Evolutionary conservation across 2,113 vertebrate species (phyloP).

Genomic region (Protobothrops flavoviridis): DNA sequence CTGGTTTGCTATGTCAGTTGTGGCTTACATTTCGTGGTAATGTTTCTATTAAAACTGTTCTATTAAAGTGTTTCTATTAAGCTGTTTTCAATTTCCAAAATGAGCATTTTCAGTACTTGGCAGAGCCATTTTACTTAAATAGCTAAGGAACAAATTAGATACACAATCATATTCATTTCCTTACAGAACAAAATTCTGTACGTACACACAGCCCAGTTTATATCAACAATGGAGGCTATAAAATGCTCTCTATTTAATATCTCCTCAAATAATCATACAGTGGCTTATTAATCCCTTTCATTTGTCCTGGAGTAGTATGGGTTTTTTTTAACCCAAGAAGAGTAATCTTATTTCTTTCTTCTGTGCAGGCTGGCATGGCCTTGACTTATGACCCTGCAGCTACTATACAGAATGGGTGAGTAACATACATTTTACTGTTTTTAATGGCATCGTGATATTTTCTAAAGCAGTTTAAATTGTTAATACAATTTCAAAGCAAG

Average conservation of each 20-base stretch:
- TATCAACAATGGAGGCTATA: constrained; percentile 22
- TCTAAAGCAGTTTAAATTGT: neutral
- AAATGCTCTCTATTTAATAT: constrained; percentile 25
- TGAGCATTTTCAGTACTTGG: neutral
- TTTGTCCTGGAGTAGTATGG: neutral
- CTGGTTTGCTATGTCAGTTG: neutral
- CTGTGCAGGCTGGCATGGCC: constrained; percentile 90
- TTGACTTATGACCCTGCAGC: constrained; percentile 92
- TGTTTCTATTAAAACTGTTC: neutral
- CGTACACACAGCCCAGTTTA: neutral
- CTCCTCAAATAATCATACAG: neutral
- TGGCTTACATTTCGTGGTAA: neutral
- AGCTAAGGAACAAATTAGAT: constrained; percentile 4
- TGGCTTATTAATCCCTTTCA: neutral
- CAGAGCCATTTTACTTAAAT: neutral
- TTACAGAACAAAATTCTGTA: neutral
- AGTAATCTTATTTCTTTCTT: constrained; percentile 58
- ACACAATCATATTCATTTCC: constrained; percentile 31
- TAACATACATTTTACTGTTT: constrained; percentile 51
- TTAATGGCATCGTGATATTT: constrained; percentile 4
- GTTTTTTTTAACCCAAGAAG: constrained; percentile 31
- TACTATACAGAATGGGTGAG: constrained; percentile 98
- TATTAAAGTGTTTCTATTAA: too few relatives aligned
- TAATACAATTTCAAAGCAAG: constrained; percentile 31
- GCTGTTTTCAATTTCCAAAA: neutral